A percentile compares a stretch with the other conserved stretches of the same genome.
These are phyloP conservation scores for Girardia tigrina DNA, from an alignment of 2,888 invertebrate genomes.

Conservation along the genomic window DNA sequence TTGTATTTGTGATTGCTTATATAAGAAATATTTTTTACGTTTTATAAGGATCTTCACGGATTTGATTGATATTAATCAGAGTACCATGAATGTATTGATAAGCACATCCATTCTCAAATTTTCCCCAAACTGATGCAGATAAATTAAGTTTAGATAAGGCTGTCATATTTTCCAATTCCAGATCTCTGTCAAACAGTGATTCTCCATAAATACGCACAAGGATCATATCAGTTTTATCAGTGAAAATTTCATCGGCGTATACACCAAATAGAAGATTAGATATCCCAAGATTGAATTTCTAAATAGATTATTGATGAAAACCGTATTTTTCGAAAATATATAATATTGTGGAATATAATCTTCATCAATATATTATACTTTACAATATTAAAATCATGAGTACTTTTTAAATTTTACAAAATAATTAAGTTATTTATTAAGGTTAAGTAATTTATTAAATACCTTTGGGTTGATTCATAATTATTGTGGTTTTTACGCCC, in stretches of 20 bases:
- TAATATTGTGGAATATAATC: too few species aligned
- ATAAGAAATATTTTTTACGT: too few species aligned
- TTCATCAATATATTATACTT: too few species aligned
- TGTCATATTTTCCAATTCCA: background rate
- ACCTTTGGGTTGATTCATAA: too few species aligned
- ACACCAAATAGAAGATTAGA: conserved; percentile 79
- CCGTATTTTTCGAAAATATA: too few species aligned
- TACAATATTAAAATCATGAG: too few species aligned
- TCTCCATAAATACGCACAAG: conserved; percentile 75
- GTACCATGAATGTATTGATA: conserved; percentile 10
- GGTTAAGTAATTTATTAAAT: too few species aligned
- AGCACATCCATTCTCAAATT: conserved; percentile 11
- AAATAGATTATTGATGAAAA: too few species aligned
- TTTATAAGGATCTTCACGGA: background rate
- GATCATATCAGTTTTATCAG: conserved; percentile 57
- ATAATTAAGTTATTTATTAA: too few species aligned
- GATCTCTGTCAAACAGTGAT: background rate
- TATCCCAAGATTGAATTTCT: conserved; percentile 83
- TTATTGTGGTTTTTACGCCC: too few species aligned
- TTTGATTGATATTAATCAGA: background rate
- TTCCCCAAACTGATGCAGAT: background rate
- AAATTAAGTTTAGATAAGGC: background rate
- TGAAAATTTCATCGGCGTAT: conserved; percentile 50
- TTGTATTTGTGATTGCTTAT: too few species aligned
- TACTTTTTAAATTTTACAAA: too few species aligned